Evolutionary conservation across 2,797 vertebrate species (phyloP), one percentile per base, ranked within the genome.

Genomic region (Rhyacichthys aspro): DNA sequence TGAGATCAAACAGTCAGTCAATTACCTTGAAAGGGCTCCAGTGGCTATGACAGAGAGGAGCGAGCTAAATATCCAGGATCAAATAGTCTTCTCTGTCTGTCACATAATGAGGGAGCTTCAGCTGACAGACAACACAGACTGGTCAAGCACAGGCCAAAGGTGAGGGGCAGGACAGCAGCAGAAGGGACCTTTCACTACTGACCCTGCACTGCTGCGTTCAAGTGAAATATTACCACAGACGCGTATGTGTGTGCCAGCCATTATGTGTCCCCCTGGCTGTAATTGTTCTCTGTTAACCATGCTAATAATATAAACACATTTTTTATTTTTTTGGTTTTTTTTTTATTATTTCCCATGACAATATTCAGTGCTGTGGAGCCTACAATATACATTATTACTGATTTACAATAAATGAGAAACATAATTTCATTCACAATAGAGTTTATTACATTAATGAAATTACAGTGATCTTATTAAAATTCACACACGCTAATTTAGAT

Each of bases 21-120:
- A 81, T 91, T 92, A 88, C 78, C 78, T 79, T 91, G 87, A 90
- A 89, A 89, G 84, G 77, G 80, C 84, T 89, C 82, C 84, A 76
- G 84, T 89, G 82, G 75, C 78, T 86, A 81, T 87, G 86, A 81
- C 85, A 81, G 78, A 86, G 75, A 82, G 67, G 82, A 86, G 80
- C 79, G 83, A 82, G 77, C 85, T 82, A 85, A 87, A 84, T 85
- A 88, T 82, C 78, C 72, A 73, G 78, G 85, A 90, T 90, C 89
- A 89, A 86, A 89, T 87, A 49, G 60, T 80, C 81, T 76, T 55
- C 63, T 70, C 79, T 83, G 71, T 58, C 71, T 81, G 88, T 84
- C 81, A 85, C 79, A 79, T 85, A 76, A 85, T 86, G 69, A 82
- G 74, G 68, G 70, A 55, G 62, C 63, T 46, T 73, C 65, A 16